Percentiles rank a stretch among this genome's conserved stretches.
Conservation (phyloP, 2,113 vertebrate species). For the Chaetops frenatus region DNA sequence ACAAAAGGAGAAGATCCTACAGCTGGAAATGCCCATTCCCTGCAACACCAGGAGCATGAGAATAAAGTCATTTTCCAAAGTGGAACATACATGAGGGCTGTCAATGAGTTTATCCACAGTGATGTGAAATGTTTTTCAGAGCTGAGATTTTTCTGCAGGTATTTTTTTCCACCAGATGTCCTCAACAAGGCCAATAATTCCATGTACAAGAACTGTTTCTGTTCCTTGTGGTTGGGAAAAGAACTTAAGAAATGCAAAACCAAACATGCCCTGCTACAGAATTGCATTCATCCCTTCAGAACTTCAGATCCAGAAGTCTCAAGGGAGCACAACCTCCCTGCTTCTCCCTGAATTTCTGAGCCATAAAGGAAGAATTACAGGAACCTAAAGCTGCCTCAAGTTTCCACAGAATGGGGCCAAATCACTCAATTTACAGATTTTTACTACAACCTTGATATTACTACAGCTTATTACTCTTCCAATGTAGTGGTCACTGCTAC, state of each 20-base stretch:
- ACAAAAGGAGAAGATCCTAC: background rate
- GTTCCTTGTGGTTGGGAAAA: background rate
- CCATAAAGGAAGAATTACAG: background rate
- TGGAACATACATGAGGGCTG: background rate
- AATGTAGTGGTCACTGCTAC: background rate
- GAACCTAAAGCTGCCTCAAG: background rate
- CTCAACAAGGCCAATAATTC: background rate
- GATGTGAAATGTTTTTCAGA: background rate
- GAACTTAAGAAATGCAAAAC: background rate
- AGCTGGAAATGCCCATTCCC: background rate
- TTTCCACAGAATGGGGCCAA: background rate
- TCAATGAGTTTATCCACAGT: background rate
- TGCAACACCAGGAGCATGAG: background rate
- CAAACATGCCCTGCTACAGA: background rate
- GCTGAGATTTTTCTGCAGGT: background rate
- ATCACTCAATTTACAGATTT: background rate
- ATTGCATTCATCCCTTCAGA: background rate
- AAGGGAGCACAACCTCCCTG: background rate
- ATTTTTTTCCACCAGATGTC: background rate
- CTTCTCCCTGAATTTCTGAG: background rate
- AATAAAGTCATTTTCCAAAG: background rate
- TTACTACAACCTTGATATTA: background rate
- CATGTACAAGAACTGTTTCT: background rate
- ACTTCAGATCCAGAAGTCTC: background rate
- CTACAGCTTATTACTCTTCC: background rate